A percentile compares a stretch with the other conserved stretches of the same genome.
Conservation (phyloP, 2,797 vertebrate species). For the Malurus leucopterus region DNA sequence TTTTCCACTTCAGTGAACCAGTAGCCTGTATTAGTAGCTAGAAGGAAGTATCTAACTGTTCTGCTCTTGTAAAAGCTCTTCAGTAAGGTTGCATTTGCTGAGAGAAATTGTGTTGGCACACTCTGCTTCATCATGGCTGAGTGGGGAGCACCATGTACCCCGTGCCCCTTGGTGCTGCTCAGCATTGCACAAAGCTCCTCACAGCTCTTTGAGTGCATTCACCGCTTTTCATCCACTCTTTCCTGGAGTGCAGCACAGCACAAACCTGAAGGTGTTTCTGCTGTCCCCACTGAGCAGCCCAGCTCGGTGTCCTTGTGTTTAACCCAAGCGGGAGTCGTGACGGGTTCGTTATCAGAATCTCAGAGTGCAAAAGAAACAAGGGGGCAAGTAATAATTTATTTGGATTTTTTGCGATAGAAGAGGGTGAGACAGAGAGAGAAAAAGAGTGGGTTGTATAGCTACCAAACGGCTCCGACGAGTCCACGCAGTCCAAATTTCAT, state of each 20-base stretch:
- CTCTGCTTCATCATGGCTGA: rapidly evolving
- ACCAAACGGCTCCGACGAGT: too few relatives aligned
- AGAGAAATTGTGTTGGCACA: rapidly evolving
- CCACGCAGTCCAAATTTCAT: too few relatives aligned
- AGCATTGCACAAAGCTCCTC: background rate
- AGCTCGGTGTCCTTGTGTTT: rapidly evolving
- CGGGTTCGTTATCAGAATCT: too few relatives aligned
- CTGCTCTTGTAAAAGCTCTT: background rate
- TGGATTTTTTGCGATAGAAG: too few relatives aligned
- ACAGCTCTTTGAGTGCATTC: background rate
- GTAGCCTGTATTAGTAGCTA: background rate
- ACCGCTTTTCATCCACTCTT: background rate
- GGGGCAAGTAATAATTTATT: too few relatives aligned
- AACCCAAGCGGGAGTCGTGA: too few relatives aligned
- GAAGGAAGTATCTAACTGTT: too few relatives aligned
- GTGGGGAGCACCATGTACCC: rapidly evolving
- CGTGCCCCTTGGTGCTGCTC: background rate
- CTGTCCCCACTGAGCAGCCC: too few relatives aligned
- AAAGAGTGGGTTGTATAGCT: too few relatives aligned
- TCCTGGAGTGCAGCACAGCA: background rate
- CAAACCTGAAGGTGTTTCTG: background rate
- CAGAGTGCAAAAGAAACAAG: too few relatives aligned
- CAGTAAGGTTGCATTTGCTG: background rate
- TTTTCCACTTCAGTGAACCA: background rate
- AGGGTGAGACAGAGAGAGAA: too few relatives aligned